A percentile compares a stretch with the other conserved stretches of the same genome.
These are phyloP conservation scores for Eumacrocentrus americanus DNA, from an alignment of 2,888 invertebrate species.

Conservation along the genomic window DNA sequence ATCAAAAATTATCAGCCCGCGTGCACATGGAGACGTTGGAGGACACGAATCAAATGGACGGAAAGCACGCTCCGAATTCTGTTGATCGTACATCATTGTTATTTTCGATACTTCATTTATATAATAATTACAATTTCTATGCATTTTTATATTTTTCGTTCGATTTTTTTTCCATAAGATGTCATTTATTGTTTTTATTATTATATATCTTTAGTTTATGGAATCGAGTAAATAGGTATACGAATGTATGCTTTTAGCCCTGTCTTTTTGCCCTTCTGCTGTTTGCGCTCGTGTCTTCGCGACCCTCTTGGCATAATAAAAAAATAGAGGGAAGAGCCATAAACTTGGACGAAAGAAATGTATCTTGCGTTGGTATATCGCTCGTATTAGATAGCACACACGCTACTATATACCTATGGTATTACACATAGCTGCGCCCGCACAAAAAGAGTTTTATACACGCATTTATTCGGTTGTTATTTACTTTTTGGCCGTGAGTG, in stretches of 20 bases:
- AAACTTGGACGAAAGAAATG: constrained; percentile 14
- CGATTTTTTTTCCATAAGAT: no score
- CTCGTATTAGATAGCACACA: constrained; percentile 22
- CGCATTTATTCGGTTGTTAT: constrained; percentile 44
- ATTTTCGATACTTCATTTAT: background rate
- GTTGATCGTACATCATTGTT: background rate
- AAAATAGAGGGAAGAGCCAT: background rate
- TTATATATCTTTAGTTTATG: no score
- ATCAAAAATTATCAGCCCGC: constrained; percentile 45
- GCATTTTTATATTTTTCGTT: no score
- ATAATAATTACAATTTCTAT: background rate
- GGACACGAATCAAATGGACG: constrained; percentile 23
- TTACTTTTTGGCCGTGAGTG: constrained; percentile 42
- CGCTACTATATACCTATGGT: constrained; percentile 15
- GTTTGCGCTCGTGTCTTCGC: background rate
- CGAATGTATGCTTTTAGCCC: no score
- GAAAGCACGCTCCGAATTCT: constrained; percentile 16
- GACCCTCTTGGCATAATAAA: background rate
- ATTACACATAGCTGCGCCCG: background rate
- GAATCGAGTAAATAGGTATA: no score
- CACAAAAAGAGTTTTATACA: constrained; percentile 26
- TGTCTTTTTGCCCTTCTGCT: no score
- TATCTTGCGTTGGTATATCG: background rate
- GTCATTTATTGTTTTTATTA: no score
- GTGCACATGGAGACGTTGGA: constrained; percentile 6